Base-by-base conservation (phyloP, 2,888 invertebrate species). In the Pammene aurita region DNA sequence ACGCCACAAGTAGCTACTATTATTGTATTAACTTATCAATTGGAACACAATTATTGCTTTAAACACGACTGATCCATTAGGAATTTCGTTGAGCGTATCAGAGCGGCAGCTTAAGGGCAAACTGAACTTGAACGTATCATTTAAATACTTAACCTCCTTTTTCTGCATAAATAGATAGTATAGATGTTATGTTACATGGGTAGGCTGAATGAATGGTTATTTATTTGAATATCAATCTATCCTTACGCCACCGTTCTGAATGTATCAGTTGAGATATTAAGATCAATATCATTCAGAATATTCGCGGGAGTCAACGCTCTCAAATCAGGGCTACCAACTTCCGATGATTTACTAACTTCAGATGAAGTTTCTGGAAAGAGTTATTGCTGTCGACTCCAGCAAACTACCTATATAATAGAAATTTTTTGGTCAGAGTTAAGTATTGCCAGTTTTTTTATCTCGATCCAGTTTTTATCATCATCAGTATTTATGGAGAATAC, bases 41-140 rank as follows among this genome's bases (percentile, higher is more conserved):
- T 42, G 55, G 67, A 56, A 57, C 62, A 56, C 56, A 34, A 62
- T 50, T 67, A 63, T 67, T 67, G 67, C 67, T 67, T 56, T 10
- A 48, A 14, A 42, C 16, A 48, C 18, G 18, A 46, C 11, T 50
- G 52, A 46, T 58, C 11, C 13, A 38, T 46, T 16, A 46, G 34
- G 54, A 34, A 56, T 6, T 5, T 14, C 14, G 5, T 50, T 46
- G 34, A 35, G 55, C 14, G 11, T 41, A 26, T 55, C 10, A 38
- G 48, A n/a, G 34, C 34, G 26, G 52, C 26, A 52, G 7, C 52
- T 5, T 34, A 26, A 52, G 50, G n/a, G 5, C 9, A 18, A 50
- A 18, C 2, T 5, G 9, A 38, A 50, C 1, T 26, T 26, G 26
- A 26, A 26, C 26, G 4, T 26, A 26, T 26, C 4, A 26, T 26